Percentiles rank a stretch among this genome's conserved stretches.
These are phyloP conservation scores for Temnothorax ravouxi DNA, from an alignment of 2,888 invertebrate genomes.

Conservation along the genomic window DNA sequence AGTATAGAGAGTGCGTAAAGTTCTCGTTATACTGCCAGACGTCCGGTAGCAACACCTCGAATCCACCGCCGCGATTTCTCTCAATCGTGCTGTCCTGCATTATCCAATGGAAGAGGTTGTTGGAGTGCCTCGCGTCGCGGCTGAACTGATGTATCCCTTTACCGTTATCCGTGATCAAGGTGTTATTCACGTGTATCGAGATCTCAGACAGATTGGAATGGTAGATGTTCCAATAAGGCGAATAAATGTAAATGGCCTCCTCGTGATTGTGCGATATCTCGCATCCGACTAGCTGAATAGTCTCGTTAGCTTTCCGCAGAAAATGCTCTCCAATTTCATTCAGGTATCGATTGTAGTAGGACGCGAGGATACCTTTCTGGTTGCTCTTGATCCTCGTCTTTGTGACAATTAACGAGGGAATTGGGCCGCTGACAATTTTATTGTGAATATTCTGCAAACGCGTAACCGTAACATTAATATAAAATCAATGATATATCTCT, in stretches of 20 bases:
- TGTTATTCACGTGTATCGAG: constrained; percentile 95
- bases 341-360: constrained; percentile 95
- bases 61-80: constrained; percentile 94
- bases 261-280: constrained; percentile 93
- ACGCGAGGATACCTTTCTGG: constrained; percentile 92
- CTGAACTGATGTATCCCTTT: constrained; percentile 96
- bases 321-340: constrained; percentile 95
- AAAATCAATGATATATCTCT: background rate
- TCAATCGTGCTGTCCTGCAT: constrained; percentile 95
- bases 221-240: constrained; percentile 95
- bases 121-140: constrained; percentile 97
- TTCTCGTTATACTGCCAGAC: constrained; percentile 98
- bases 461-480: background rate
- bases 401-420: constrained; percentile 91
- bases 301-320: constrained; percentile 95
- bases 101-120: constrained; percentile 98
- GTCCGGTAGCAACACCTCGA: constrained; percentile 96
- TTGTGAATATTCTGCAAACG: constrained; percentile 89
- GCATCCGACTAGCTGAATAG: constrained; percentile 92
- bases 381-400: constrained; percentile 94
- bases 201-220: constrained; percentile 96
- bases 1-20: constrained; percentile 95
- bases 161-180: constrained; percentile 95
- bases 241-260: constrained; percentile 93
- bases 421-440: constrained; percentile 92